Evolutionary conservation across 1,140 invertebrate species (phyloP).

Genomic region (Magallana angulata): DNA sequence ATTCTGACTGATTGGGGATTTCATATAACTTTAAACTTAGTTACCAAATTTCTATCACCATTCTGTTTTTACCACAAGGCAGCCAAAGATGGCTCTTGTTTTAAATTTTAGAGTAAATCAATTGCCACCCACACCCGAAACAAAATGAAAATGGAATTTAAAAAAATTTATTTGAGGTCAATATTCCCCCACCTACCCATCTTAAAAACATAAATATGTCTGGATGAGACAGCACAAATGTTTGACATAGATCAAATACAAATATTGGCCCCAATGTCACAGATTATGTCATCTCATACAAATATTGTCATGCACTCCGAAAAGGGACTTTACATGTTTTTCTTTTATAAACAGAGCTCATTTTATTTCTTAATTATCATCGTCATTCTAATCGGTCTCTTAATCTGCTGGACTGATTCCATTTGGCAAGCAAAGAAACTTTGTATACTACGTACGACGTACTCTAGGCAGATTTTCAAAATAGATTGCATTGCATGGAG

Average conservation of each 20-base stretch:
- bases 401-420: conserved; percentile 6
- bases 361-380: not conserved
- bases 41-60: too few relatives aligned
- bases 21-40: not conserved
- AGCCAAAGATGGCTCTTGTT: too few relatives aligned
- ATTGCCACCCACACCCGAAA: too few relatives aligned
- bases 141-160: too few relatives aligned
- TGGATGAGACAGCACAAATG: conserved; percentile 10
- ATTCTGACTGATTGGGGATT: not conserved
- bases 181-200: too few relatives aligned
- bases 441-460: not conserved
- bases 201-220: not conserved
- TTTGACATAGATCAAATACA: conserved; percentile 5
- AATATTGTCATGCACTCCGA: not conserved
- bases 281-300: not conserved
- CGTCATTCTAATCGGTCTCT: not conserved
- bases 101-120: too few relatives aligned
- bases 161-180: too few relatives aligned
- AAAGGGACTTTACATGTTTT: not conserved
- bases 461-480: conserved; percentile 3
- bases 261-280: not conserved
- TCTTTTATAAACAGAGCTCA: not conserved
- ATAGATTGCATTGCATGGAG: not conserved
- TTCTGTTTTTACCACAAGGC: too few relatives aligned
- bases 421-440: not conserved